Base-by-base conservation (phyloP, 2,797 vertebrate species). In the Siniperca scherzeri region DNA sequence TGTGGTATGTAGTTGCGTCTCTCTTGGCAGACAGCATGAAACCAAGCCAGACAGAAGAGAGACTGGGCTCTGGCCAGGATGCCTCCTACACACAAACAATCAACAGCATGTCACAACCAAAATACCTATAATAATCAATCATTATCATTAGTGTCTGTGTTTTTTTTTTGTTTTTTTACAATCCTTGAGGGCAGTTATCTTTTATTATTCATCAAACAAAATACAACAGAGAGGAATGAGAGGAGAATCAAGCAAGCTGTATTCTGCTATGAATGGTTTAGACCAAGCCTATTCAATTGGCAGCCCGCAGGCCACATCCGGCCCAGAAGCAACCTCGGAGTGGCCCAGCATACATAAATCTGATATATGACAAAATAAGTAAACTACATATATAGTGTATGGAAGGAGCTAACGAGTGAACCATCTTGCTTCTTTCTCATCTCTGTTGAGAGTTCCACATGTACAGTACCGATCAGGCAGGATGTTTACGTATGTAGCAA, bases 1-100 rank as follows among this genome's bases (percentile, higher is more conserved):
- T 99, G 98, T 73, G 98, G 98, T 87, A 99, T 99, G 74, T 98
- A 99, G 91, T 98, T 99, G 89, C 98, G 97, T 93, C 98, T 97
- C 93, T 99, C 98, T 88, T 99, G 98, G 91, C 98, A 99, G 13
- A 98, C 96, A 62, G 98, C 98, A 67, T 99, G 98, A 93, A 99
- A 99, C 98, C 98, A 99, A 7, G 98, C 98, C 88, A 99, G 93
- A 89, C 97, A 97, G 91, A 99, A 99, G 25, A 99, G 95, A 70
- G 97, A 96, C 85, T 97, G 97, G 8, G 98, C 96, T 78, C 98
- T 95, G 62, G 95, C 81, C 64, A 97, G 38, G 69, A 96, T 89
- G 22, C 97, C 97, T 38, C 96, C 97, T 95, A 66, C 64, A 90
- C 46, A 87, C 48, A 92, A 74, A 84, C 67, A 84, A 82, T 65